Evolutionary conservation across 2,797 vertebrate species (phyloP), one percentile per base, ranked within the genome.

Genomic region (Notoglanidium macrostoma): DNA sequence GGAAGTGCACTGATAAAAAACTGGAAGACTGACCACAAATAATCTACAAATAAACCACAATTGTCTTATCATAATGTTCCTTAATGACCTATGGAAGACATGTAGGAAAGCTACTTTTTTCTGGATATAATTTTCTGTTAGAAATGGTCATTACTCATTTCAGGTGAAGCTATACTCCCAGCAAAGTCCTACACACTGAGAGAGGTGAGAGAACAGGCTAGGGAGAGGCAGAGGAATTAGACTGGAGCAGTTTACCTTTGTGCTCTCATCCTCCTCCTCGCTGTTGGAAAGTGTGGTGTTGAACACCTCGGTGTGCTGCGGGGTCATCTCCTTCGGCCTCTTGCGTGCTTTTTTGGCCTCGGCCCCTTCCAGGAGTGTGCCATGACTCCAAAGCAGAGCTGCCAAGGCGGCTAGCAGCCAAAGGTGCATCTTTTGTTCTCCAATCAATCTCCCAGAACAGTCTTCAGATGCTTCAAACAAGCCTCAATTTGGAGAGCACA

Each of bases 271-370:
- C 81, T 98, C 96, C 84, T 98, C 96, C 79, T 98, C 97, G 0
- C 96, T 96, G 96, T 96, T 96, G 85, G 96, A 96, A 15, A 96
- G 86, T 0, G 97, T 97, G 17, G 95, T 86, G 74, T 97, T 98
- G 92, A 94, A 95, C 23, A 95, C 92, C 92, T 97, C 97, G 0
- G 96, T 96, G 54, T 95, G 94, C 89, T 96, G 97, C 23, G 94
- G 94, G 0, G 94, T 92, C 0, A 91, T 93, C 85, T 97, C 97
- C 89, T 96, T 96, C 12, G 86, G 93, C 93, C 91, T 95, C 94
- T 97, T 97, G 46, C 95, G 94, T 90, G 97, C 96, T 89, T 95
- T 96, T 92, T 94, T 97, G 72, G 96, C 96, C 82, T 95, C 93
- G 1, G 92, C 94, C 19, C 94, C 95, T 82, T 92, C 90, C 87